phyloP scores from a whole-genome alignment of 2,888 invertebrate genomes.

The Brachyptera risi region DNA sequence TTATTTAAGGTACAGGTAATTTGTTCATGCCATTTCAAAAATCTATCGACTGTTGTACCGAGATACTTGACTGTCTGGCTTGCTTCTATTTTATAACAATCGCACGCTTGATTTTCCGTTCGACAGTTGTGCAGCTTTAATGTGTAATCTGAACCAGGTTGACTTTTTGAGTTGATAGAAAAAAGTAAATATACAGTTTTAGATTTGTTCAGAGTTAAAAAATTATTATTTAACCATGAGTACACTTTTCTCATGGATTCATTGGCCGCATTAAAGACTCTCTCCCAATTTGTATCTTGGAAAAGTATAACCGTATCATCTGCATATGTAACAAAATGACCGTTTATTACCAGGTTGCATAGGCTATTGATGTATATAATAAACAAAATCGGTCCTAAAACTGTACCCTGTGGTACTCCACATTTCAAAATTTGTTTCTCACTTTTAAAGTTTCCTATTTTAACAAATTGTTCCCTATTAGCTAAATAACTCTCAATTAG shows the following conservation, averaged over 20 bases:
- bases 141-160: background rate
- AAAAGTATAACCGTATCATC: too few species aligned
- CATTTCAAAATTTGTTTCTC: background rate
- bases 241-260: background rate
- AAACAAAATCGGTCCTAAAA: too few species aligned
- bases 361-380: too few species aligned
- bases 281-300: too few species aligned
- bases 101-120: background rate
- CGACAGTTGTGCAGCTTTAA: background rate
- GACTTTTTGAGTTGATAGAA: background rate
- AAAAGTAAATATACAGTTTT: background rate
- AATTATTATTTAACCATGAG: background rate
- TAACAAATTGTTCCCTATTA: too few species aligned
- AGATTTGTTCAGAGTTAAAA: conserved; percentile 1
- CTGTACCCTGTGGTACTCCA: too few species aligned
- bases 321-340: too few species aligned
- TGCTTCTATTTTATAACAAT: background rate
- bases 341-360: too few species aligned
- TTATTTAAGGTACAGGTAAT: background rate
- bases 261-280: too few species aligned
- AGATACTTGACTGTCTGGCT: background rate
- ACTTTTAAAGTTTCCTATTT: too few species aligned
- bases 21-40: conserved; percentile 4
- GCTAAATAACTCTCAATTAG: too few species aligned
- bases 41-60: background rate